Base-by-base conservation (phyloP, 1,140 invertebrate genomes). In the Drosophila lini region DNA sequence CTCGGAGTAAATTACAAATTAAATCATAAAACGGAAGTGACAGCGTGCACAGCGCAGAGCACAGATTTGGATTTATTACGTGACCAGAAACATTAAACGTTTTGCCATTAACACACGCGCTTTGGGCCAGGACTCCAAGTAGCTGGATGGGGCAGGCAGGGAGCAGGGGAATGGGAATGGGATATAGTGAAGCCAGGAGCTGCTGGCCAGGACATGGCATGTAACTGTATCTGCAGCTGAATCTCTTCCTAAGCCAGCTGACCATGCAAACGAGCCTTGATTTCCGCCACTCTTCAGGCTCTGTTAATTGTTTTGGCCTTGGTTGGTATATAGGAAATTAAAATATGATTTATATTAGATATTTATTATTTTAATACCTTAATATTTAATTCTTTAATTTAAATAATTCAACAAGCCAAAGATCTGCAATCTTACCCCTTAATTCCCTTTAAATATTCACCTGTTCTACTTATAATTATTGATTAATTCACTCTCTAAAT, bases 1-100 rank as follows among this genome's bases (percentile, higher is more conserved):
- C 83, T 83, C 53, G 80, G 83, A 88, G 83, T 89, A 89, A 89
- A 89, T 89, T 89, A 89, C 84, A 89, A 89, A 89, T 89, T 89
- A 89, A 89, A 89, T 89, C 84, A 89, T 89, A 89, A 89, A 89
- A 90, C 84, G 84, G 85, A 89, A 89, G 84, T 89, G 84, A 89
- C 84, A 89, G 84, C 74, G 84, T 76, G 64, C 85, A 90, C 80
- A 79, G 85, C 78, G 80, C 69, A 73, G 84, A 71, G 85, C 78
- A 89, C 80, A 89, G 84, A 89, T 89, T 89, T 89, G 88, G 84
- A 89, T 89, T 89, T 89, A 89, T 89, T 89, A 89, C 84, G 84
- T 89, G 84, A 89, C 84, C 86, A 89, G 84, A 89, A 89, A 89
- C 81, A 89, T 90, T 89, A 89, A 89, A 90, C 84, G 84, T 70